phyloP scores from a whole-genome alignment of 2,113 vertebrate species.

The Lanius collurio region DNA sequence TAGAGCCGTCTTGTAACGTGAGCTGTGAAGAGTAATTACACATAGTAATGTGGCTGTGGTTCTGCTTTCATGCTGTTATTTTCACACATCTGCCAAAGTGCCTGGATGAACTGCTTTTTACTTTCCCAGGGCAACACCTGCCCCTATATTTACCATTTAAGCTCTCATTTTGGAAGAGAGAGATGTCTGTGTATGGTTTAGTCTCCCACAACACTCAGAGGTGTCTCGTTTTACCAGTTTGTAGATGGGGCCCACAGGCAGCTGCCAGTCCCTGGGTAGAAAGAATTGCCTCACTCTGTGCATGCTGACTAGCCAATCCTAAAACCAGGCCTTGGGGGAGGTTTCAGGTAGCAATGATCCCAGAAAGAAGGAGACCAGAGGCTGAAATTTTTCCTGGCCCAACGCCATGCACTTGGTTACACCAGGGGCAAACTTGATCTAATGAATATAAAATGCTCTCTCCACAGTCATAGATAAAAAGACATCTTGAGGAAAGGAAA shows the following conservation, averaged over 20 bases:
- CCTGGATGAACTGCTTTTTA: background rate
- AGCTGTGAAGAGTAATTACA: background rate
- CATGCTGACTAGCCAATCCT: accelerated
- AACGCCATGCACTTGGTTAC: background rate
- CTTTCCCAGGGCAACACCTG: constrained; percentile 15
- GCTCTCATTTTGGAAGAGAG: background rate
- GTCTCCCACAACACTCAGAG: background rate
- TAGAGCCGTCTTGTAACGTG: accelerated
- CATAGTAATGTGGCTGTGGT: background rate
- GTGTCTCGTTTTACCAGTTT: background rate
- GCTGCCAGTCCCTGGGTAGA: background rate
- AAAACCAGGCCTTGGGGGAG: background rate
- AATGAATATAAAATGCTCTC: background rate
- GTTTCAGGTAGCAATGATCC: background rate
- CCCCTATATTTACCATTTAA: background rate
- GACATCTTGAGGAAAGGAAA: background rate
- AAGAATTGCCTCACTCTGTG: background rate
- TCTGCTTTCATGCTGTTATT: background rate
- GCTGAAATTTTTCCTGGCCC: background rate
- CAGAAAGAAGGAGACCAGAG: background rate
- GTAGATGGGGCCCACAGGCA: background rate
- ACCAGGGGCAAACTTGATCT: background rate
- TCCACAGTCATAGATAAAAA: background rate
- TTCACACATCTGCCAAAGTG: background rate
- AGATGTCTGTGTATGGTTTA: background rate